Percentiles rank a stretch among this genome's conserved stretches.
Evolutionary conservation across 30 jellyfish, hydroid and myxozoan species (phyloP).

Genomic region (Euphysa ruthae): DNA sequence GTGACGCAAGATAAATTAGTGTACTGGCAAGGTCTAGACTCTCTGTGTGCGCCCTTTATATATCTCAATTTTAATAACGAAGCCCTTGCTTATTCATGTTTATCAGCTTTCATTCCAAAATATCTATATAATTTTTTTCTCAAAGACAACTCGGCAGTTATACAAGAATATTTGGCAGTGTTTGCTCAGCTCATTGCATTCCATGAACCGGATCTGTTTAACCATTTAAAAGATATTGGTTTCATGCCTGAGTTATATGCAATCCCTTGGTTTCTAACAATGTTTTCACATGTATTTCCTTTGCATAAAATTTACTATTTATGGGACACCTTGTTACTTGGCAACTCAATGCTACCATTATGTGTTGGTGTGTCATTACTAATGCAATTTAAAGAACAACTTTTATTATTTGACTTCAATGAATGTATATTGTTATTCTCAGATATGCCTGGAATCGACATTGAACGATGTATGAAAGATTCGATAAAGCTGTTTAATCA

Average conservation of each 20-base stretch:
- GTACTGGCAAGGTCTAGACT: slow-evolving; percentile 98
- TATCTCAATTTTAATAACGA: slow-evolving; percentile 75
- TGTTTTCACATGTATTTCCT: slow-evolving; percentile 79
- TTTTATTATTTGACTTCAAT: slow-evolving; percentile 60
- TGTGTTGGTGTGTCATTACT: slow-evolving; percentile 86
- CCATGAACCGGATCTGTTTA: slow-evolving; percentile 88
- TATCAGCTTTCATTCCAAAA: slow-evolving; percentile 78
- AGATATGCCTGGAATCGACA: slow-evolving; percentile 95
- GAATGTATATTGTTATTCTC: slow-evolving; percentile 86
- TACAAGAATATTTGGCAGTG: slow-evolving; percentile 89
- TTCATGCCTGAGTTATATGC: slow-evolving; percentile 80
- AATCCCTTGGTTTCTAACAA: slow-evolving; percentile 33
- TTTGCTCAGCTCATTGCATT: slow-evolving; percentile 84
- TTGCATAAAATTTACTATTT: slow-evolving; percentile 65
- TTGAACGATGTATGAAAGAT: slow-evolving; percentile 73
- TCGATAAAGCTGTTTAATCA: slow-evolving; percentile 69
- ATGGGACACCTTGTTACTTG: slow-evolving; percentile 93
- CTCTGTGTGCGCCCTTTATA: slow-evolving; percentile 83
- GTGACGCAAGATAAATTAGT: slow-evolving; percentile 56
- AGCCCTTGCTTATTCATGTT: slow-evolving; percentile 79
- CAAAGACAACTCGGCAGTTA: slow-evolving; percentile 70
- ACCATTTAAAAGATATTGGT: slow-evolving; percentile 75
- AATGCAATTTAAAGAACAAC: slow-evolving; percentile 68
- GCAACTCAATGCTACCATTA: slow-evolving; percentile 84
- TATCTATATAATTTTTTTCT: slow-evolving; percentile 76